Evolutionary conservation across 1,140 invertebrate species (phyloP).

Genomic region (Diabrotica undecimpunctata): DNA sequence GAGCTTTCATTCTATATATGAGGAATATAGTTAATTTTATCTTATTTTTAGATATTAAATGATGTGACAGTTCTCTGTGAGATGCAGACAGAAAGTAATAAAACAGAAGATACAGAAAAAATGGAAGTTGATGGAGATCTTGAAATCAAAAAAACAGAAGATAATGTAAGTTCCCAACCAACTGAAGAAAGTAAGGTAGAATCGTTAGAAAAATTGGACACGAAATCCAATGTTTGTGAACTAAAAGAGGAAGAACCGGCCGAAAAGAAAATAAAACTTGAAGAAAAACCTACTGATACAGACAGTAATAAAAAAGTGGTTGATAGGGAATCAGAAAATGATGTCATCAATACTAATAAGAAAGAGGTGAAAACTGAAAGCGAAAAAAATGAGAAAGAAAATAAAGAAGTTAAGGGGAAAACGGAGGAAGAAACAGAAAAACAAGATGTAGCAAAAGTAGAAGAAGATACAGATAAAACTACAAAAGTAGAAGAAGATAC

Average conservation of each 20-base stretch:
- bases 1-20: no score
- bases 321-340: not conserved
- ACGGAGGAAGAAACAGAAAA: conserved; percentile 22
- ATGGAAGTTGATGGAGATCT: not conserved
- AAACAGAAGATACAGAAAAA: no score
- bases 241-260: conserved; percentile 19
- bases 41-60: no score
- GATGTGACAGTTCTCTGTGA: no score
- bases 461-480: conserved; percentile 12
- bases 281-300: not conserved
- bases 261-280: conserved; percentile 20
- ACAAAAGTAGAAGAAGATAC: conserved; percentile 19
- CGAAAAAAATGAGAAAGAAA: not conserved
- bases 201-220: not conserved
- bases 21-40: no score
- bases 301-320: no score
- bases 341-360: not conserved
- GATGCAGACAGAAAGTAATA: no score
- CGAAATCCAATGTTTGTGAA: conserved; percentile 16
- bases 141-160: conserved; percentile 5
- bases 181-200: not conserved
- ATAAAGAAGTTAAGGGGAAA: not conserved
- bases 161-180: not conserved
- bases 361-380: not conserved
- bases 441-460: conserved; percentile 15